Conservation (phyloP, 2,888 invertebrate species). For the Slavum lentiscoides region DNA sequence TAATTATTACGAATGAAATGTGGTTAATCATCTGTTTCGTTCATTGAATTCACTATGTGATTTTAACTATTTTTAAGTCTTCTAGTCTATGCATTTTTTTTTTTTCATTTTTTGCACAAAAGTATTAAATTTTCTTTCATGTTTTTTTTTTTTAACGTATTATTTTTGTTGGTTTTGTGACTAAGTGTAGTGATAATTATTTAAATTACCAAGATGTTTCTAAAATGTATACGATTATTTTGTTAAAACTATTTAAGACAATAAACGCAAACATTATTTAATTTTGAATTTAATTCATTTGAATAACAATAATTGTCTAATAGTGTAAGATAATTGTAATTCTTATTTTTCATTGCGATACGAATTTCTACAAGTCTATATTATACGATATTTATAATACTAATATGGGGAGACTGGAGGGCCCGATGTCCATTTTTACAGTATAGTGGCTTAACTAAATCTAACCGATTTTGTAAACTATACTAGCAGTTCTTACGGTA, state of each 20-base stretch:
- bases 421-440: too few relatives aligned
- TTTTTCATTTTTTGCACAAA: not conserved
- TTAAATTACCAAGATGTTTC: not conserved
- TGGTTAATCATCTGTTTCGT: not conserved
- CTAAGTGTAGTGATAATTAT: conserved; percentile 26
- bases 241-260: not conserved
- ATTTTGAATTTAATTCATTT: not conserved
- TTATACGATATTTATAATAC: too few relatives aligned
- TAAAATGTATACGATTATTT: not conserved
- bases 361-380: not conserved
- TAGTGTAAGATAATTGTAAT: not conserved
- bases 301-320: not conserved
- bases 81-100: conserved; percentile 34
- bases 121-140: conserved; percentile 7
- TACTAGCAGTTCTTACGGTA: too few relatives aligned
- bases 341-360: not conserved
- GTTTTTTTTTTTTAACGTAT: conserved; percentile 15
- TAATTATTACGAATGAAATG: conserved; percentile 60
- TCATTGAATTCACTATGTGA: not conserved
- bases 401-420: too few relatives aligned
- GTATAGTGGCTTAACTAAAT: too few relatives aligned
- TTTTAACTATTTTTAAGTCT: not conserved
- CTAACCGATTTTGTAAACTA: too few relatives aligned
- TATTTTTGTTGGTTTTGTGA: conserved; percentile 22
- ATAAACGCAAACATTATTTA: conserved; percentile 3